Evolutionary conservation across 2,113 vertebrate species (phyloP), one percentile per base, ranked within the genome.

Genomic region (Macrotis lagotis): DNA sequence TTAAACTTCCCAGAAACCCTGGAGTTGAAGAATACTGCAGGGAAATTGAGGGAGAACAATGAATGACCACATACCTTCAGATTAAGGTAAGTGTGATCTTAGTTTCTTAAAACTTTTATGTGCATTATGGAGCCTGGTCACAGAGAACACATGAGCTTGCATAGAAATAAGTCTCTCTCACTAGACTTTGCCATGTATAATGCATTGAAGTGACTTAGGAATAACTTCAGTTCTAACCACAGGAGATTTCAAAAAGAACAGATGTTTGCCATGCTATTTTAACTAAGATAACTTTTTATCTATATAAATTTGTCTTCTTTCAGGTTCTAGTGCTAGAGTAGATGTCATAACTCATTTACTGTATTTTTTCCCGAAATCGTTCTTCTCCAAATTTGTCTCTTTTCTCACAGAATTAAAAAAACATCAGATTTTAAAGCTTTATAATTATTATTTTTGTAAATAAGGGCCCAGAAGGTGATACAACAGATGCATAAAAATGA

Each of bases 11-110:
- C 37, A 91, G 51, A 44, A 95, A 90, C 83, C 89, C 55, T 49
- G 25, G 92, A 48, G 55, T 47, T 2, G 92, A 95, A 53, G 92
- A 50, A 12, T 31, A 89, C 25, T 25, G 10, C 25, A 50, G 89
- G 48, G 48, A 48, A 48, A 90, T 90, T 90, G 66, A 48, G 48
- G 28, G 25, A 90, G 89, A 50, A 90, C 90, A 28, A 0, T 48
- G 11, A 24, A 16, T 95, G 91, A 47, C 94, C 89, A 47, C 88
- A 50, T 74, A 10, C 5, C 31, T 3, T 22, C 44, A 49, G 90
- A 53, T 55, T 93, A 94, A 97, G 98, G 98, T 98, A 97, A 97
- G 97, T 22, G 3, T 37, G 12, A 88, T 97, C 96, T 95, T 51
- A 55, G 8, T 49, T 96, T 90, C 25, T 44, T 89, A 25, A 25